Percentiles rank a stretch among this genome's conserved stretches.
Conservation (phyloP, 2,888 invertebrate genomes). For the Coelinius sp. region DNA sequence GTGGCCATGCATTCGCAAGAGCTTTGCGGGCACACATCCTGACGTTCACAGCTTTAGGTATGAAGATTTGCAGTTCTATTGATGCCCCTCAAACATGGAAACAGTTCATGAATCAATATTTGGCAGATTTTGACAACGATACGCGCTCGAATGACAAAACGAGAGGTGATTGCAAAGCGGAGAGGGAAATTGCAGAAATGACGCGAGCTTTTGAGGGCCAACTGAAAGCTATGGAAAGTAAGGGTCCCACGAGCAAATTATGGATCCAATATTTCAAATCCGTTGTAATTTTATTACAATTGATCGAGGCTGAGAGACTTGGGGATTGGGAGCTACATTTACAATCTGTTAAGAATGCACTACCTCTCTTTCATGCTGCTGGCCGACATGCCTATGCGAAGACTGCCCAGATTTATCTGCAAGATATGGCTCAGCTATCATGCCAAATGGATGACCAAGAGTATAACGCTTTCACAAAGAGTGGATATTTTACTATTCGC, state of each 20-base stretch:
- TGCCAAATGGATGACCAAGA: conserved; percentile 40
- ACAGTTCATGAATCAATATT: not conserved
- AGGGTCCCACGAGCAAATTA: not conserved
- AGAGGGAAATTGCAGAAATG: not conserved
- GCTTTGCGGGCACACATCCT: not conserved
- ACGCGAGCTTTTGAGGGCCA: not conserved
- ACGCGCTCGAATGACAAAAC: not conserved
- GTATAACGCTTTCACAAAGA: conserved; percentile 38
- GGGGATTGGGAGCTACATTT: conserved; percentile 26
- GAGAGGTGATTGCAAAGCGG: not conserved
- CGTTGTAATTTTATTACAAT: not conserved
- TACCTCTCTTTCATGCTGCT: conserved; percentile 53
- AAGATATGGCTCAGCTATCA: conserved; percentile 52
- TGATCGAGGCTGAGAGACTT: conserved; percentile 16
- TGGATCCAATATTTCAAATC: conserved; percentile 40
- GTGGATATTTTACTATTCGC: conserved; percentile 45
- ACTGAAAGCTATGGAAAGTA: not conserved
- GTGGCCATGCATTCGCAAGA: not conserved
- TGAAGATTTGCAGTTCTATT: conserved; percentile 9
- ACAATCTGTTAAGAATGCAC: conserved; percentile 42
- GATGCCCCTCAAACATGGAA: not conserved
- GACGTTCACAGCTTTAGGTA: conserved; percentile 2
- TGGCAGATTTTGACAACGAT: too few species aligned
- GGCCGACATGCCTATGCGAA: conserved; percentile 58
- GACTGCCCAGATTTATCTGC: conserved; percentile 55